Conservation (phyloP, 1,140 invertebrate genomes). For the Cecropterus lyciades region DNA sequence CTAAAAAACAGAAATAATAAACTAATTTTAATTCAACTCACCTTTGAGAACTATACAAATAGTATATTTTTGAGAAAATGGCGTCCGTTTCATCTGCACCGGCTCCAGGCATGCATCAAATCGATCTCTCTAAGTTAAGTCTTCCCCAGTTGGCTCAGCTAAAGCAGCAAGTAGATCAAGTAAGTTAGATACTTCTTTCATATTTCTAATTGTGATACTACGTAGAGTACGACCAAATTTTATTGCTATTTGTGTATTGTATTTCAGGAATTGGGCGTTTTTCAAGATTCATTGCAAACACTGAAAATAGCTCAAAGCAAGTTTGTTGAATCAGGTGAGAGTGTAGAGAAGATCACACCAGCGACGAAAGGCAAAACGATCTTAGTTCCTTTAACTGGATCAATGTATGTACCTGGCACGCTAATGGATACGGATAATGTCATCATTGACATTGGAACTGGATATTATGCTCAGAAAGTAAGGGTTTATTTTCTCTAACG, state of each 20-base stretch:
- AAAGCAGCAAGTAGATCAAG: conserved; percentile 94
- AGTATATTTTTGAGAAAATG: conserved; percentile 75
- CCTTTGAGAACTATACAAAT: conserved; percentile 8
- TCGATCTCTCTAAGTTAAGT: conserved; percentile 91
- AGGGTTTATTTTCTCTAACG: conserved; percentile 32
- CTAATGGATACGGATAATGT: conserved; percentile 93
- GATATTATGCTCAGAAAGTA: conserved; percentile 97
- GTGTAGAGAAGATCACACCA: conserved; percentile 91
- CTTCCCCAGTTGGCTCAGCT: conserved; percentile 92
- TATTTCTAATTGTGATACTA: too few relatives aligned
- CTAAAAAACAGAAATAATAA: conserved; percentile 30
- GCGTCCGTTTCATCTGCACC: conserved; percentile 85
- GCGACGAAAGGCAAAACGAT: conserved; percentile 92
- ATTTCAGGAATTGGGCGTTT: conserved; percentile 91
- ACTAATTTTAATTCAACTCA: conserved; percentile 7
- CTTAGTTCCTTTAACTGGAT: conserved; percentile 95
- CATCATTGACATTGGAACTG: conserved; percentile 96
- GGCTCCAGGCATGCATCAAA: conserved; percentile 87
- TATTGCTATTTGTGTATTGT: conserved; percentile 1
- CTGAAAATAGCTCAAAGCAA: conserved; percentile 95
- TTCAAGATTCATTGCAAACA: conserved; percentile 94
- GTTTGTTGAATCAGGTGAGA: conserved; percentile 94
- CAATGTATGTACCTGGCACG: conserved; percentile 97
- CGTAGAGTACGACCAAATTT: too few relatives aligned
- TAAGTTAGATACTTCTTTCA: too few relatives aligned